These are phyloP conservation scores for Auanema freiburgensis DNA, from an alignment of 2,888 invertebrate species.

Conservation along the genomic window DNA sequence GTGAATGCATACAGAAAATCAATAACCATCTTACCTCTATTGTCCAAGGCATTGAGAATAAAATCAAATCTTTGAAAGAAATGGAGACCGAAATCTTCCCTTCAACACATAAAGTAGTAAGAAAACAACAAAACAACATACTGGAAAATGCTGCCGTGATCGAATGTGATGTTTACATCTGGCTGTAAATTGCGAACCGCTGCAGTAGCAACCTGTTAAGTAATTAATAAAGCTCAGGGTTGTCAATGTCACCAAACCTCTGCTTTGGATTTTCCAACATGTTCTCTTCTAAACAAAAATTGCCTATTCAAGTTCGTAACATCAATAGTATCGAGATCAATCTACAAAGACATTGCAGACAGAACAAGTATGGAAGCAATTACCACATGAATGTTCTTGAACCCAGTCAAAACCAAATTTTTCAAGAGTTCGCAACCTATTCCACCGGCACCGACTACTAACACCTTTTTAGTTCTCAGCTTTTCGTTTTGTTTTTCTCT, in stretches of 20 bases:
- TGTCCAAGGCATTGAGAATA: slow-evolving; percentile 95
- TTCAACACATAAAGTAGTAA: slow-evolving; percentile 24
- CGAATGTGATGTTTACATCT: slow-evolving; percentile 71
- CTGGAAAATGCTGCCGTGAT: slow-evolving; percentile 80
- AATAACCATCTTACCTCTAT: slow-evolving; percentile 70
- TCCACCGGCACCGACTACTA: slow-evolving; percentile 85
- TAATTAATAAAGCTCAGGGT: not conserved
- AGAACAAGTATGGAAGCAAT: slow-evolving; percentile 64
- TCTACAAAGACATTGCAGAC: slow-evolving; percentile 73
- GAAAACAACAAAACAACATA: slow-evolving; percentile 11
- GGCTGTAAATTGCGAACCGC: slow-evolving; percentile 50
- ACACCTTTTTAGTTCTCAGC: slow-evolving; percentile 21
- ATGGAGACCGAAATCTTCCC: slow-evolving; percentile 76
- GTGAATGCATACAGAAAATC: not conserved
- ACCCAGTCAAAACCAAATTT: slow-evolving; percentile 91
- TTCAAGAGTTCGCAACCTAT: slow-evolving; percentile 98
- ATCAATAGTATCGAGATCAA: slow-evolving; percentile 98
- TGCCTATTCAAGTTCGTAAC: slow-evolving; percentile 97
- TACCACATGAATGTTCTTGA: slow-evolving; percentile 89
- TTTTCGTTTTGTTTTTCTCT: slow-evolving; percentile 17
- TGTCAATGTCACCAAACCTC: slow-evolving; percentile 16
- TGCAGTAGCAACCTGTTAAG: slow-evolving; percentile 46
- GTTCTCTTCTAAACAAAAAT: slow-evolving; percentile 95
- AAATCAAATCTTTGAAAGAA: slow-evolving; percentile 89
- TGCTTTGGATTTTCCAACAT: slow-evolving; percentile 93